Evolutionary conservation across 2,797 vertebrate genomes (phyloP).

Genomic region (Rhinella marina): DNA sequence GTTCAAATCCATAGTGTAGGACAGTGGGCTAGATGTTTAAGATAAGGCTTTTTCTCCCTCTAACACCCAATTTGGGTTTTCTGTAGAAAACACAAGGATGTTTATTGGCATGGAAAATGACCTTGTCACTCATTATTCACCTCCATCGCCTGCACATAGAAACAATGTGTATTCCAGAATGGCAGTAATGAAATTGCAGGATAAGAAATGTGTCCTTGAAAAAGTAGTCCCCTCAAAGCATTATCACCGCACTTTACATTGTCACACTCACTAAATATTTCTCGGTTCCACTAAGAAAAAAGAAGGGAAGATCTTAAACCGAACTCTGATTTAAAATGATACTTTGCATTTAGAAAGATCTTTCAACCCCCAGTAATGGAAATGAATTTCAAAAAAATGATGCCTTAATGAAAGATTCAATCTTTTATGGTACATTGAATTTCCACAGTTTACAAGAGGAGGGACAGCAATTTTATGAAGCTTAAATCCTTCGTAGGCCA

Average conservation of each 20-base stretch:
- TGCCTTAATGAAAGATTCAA: slow-evolving; percentile 63
- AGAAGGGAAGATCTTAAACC: slow-evolving; percentile 55
- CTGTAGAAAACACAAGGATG: slow-evolving; percentile 33
- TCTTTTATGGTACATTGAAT: slow-evolving; percentile 61
- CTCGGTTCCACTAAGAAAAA: slow-evolving; percentile 53
- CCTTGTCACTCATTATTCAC: slow-evolving; percentile 57
- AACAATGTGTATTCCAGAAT: slow-evolving; percentile 49
- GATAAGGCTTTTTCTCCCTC: slow-evolving; percentile 45
- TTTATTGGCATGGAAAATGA: slow-evolving; percentile 61
- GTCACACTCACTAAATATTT: slow-evolving; percentile 59
- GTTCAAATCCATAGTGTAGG: slow-evolving; percentile 45
- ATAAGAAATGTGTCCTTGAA: slow-evolving; percentile 7
- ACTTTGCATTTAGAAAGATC: slow-evolving; percentile 60
- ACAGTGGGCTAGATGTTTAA: slow-evolving; percentile 22
- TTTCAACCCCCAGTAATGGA: slow-evolving; percentile 55
- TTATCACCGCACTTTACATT: slow-evolving; percentile 43
- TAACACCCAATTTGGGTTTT: slow-evolving; percentile 59
- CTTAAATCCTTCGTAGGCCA: slow-evolving; percentile 56
- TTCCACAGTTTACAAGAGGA: slow-evolving; percentile 57
- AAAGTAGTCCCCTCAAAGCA: slow-evolving; percentile 20
- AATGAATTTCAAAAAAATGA: slow-evolving; percentile 64
- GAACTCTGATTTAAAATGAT: slow-evolving; percentile 45
- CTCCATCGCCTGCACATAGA: slow-evolving; percentile 34
- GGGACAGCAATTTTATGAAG: slow-evolving; percentile 58
- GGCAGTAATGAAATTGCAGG: slow-evolving; percentile 46